Evolutionary conservation across 2,113 vertebrate species (phyloP).

Genomic region (Rana temporaria): DNA sequence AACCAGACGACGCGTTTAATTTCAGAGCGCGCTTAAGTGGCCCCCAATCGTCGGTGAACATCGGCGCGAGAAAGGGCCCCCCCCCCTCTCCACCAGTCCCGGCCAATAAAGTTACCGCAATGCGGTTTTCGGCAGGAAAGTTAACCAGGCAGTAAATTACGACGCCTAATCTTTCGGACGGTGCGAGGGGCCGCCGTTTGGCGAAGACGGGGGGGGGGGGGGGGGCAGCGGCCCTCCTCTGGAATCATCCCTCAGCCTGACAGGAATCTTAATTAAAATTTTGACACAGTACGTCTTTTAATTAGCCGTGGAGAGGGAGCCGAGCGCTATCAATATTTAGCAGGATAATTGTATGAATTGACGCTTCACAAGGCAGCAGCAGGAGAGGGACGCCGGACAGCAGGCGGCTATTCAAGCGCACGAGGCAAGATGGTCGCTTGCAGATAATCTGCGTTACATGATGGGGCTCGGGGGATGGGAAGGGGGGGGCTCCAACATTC

Average conservation of each 20-base stretch:
- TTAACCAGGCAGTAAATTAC: conserved; percentile 19
- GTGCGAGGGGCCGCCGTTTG: background rate
- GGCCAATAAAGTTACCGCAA: background rate
- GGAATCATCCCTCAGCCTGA: conserved; percentile 66
- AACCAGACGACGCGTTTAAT: background rate
- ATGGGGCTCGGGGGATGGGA: conserved; percentile 62
- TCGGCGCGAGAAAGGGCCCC: background rate
- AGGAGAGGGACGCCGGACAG: conserved; percentile 63
- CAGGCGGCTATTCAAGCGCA: conserved; percentile 68
- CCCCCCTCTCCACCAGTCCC: too few species aligned
- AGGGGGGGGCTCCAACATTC: conserved; percentile 64
- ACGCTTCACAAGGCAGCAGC: conserved; percentile 68
- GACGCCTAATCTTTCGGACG: background rate
- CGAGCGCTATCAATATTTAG: conserved; percentile 76
- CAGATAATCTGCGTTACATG: conserved; percentile 64
- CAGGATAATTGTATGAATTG: conserved; percentile 67
- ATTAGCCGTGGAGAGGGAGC: conserved; percentile 69
- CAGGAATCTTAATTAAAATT: conserved; percentile 77
- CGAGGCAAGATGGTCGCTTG: conserved; percentile 66
- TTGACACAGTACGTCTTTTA: conserved; percentile 73
- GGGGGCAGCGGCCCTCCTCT: conserved; percentile 17
- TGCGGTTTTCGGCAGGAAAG: background rate
- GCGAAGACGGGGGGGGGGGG: background rate
- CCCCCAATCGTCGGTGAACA: background rate
- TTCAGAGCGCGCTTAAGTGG: background rate